A percentile compares a stretch with the other conserved stretches of the same genome.
phyloP scores from a whole-genome alignment of 2,797 vertebrate genomes.

The Onychomys arenicola region DNA sequence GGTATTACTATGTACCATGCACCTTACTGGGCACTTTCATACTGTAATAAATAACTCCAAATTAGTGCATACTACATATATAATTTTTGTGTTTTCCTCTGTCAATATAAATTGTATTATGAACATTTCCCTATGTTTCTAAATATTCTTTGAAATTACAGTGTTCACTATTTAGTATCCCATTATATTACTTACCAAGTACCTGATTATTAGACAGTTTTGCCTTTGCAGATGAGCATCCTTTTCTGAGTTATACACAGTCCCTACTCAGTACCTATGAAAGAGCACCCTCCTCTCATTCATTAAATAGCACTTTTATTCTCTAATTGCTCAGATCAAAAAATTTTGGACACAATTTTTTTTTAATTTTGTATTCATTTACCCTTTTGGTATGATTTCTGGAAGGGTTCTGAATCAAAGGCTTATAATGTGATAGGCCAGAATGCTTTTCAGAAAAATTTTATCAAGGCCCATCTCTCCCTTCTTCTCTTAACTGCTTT shows the following conservation, averaged over 20 bases:
- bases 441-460: slow-evolving; percentile 42
- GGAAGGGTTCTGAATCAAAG: not conserved
- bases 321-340: not conserved
- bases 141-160: slow-evolving; percentile 31
- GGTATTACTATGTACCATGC: not conserved
- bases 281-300: not conserved
- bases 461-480: not conserved
- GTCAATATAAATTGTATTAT: not conserved
- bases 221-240: not conserved
- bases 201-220: not conserved
- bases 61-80: not conserved
- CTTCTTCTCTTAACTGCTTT: not conserved
- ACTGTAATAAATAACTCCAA: not conserved
- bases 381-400: not conserved
- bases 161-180: not conserved
- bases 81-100: slow-evolving; percentile 46
- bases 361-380: not conserved
- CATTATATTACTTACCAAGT: not conserved
- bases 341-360: not conserved
- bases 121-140: not conserved
- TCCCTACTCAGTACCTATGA: not conserved
- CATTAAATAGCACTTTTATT: not conserved
- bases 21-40: not conserved
- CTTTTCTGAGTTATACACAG: not conserved
- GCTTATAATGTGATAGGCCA: not conserved